phyloP scores from a whole-genome alignment of 2,797 vertebrate genomes.

The Gephyroberyx darwinii region DNA sequence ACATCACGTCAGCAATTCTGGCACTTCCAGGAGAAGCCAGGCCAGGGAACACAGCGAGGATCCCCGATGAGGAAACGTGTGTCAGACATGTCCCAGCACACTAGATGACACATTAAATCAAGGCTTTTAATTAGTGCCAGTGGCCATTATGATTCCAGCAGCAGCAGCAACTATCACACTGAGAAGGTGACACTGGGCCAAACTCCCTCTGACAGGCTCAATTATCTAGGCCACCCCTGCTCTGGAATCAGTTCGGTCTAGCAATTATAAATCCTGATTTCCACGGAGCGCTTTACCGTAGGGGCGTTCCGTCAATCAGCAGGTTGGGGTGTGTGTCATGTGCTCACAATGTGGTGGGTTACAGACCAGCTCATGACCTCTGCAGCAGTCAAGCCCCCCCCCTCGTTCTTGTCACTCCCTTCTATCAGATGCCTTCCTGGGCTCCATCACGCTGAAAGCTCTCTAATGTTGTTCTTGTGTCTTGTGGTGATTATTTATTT shows the following conservation, averaged over 20 bases:
- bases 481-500: too few relatives aligned
- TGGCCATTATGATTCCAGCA: conserved; percentile 40
- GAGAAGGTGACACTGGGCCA: conserved; percentile 53
- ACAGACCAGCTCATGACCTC: conserved; percentile 29
- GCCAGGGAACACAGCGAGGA: conserved; percentile 18
- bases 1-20: conserved; percentile 44
- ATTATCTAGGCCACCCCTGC: conserved; percentile 49
- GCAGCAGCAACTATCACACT: conserved; percentile 30
- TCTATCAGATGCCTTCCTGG: neutral
- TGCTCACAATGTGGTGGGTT: neutral
- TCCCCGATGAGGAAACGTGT: conserved; percentile 36
- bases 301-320: conserved; percentile 13
- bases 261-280: conserved; percentile 43
- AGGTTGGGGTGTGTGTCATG: conserved; percentile 7
- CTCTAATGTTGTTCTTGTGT: too few relatives aligned
- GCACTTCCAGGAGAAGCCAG: conserved; percentile 38
- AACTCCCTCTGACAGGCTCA: conserved; percentile 60
- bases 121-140: conserved; percentile 64
- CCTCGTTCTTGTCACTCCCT: too few relatives aligned
- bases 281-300: neutral
- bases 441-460: too few relatives aligned
- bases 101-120: conserved; percentile 61
- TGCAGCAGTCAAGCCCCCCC: conserved; percentile 15
- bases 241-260: conserved; percentile 39
- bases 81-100: conserved; percentile 55